Evolutionary conservation across 1,140 invertebrate genomes (phyloP).

Genomic region (Lepidurus couesii): DNA sequence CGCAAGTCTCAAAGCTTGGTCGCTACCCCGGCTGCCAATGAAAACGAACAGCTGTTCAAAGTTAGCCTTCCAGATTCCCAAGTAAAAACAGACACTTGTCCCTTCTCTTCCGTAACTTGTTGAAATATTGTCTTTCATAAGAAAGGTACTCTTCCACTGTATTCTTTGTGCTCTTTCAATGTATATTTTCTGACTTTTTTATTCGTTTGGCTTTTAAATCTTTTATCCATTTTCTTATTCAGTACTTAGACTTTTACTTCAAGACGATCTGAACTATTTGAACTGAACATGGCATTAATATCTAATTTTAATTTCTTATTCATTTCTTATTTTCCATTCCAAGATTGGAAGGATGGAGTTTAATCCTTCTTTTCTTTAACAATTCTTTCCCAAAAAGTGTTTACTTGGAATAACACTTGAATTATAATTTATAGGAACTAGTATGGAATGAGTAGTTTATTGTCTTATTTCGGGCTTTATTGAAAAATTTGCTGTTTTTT

Average conservation of each 20-base stretch:
- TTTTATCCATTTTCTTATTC: too few species aligned
- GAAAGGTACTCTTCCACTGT: too few species aligned
- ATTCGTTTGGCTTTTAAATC: neutral
- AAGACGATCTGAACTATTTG: too few species aligned
- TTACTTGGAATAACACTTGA: neutral
- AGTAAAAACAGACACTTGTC: constrained; percentile 45
- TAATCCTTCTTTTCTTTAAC: constrained; percentile 33
- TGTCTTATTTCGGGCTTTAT: neutral
- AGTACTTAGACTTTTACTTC: too few species aligned
- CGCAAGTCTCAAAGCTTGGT: constrained; percentile 52
- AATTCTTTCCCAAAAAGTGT: constrained; percentile 5
- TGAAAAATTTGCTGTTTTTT: constrained; percentile 40
- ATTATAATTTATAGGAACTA: neutral
- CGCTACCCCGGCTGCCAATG: constrained; percentile 74
- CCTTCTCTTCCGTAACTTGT: neutral
- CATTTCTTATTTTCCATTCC: too few species aligned
- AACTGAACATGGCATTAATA: too few species aligned
- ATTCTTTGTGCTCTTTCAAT: too few species aligned
- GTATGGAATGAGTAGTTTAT: constrained; percentile 17
- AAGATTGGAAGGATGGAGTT: too few species aligned
- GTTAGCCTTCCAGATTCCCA: constrained; percentile 82
- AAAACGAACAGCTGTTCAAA: constrained; percentile 76
- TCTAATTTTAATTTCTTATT: too few species aligned
- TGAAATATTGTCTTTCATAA: too few species aligned
- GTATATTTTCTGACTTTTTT: neutral